Evolutionary conservation across 2,797 vertebrate species (phyloP).

Genomic region (Distichodus sexfasciatus): DNA sequence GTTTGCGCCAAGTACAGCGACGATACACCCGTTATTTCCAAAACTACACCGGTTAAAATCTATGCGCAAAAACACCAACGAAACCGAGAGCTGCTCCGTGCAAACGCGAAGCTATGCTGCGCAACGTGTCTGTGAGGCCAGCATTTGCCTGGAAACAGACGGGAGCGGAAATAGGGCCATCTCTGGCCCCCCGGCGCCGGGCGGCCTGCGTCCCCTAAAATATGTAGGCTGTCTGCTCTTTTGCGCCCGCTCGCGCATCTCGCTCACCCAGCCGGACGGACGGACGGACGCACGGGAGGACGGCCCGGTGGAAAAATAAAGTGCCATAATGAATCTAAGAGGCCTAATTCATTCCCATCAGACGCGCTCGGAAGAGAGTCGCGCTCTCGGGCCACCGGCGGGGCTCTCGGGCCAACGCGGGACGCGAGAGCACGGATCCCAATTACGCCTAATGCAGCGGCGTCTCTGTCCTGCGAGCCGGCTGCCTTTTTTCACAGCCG

Average conservation of each 20-base stretch:
- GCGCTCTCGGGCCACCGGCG: conserved; percentile 72
- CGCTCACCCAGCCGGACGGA: conserved; percentile 65
- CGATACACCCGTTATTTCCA: too few relatives aligned
- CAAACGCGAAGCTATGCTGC: too few relatives aligned
- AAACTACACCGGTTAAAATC: too few relatives aligned
- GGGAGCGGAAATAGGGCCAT: too few relatives aligned
- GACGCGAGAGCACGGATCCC: conserved; percentile 71
- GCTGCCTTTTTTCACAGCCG: conserved; percentile 59
- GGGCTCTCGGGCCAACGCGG: conserved; percentile 52
- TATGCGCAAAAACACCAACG: too few relatives aligned
- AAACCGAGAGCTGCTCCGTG: too few relatives aligned
- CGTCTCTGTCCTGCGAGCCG: conserved; percentile 73
- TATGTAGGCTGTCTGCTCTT: conserved; percentile 73
- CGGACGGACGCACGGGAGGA: conserved; percentile 72
- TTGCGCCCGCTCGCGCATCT: conserved; percentile 59
- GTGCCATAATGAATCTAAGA: conserved; percentile 80
- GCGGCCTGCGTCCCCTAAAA: too few relatives aligned
- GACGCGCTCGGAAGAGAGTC: conserved; percentile 73
- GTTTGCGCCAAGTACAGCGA: too few relatives aligned
- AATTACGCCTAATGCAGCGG: conserved; percentile 71
- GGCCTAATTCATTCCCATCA: conserved; percentile 78
- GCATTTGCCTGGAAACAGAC: too few relatives aligned
- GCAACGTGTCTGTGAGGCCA: too few relatives aligned
- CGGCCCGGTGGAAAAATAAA: conserved; percentile 75
- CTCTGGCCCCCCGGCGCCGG: too few relatives aligned